Evolutionary conservation across 2,113 vertebrate species (phyloP).

Genomic region (Ptilorrhoa leucosticta): DNA sequence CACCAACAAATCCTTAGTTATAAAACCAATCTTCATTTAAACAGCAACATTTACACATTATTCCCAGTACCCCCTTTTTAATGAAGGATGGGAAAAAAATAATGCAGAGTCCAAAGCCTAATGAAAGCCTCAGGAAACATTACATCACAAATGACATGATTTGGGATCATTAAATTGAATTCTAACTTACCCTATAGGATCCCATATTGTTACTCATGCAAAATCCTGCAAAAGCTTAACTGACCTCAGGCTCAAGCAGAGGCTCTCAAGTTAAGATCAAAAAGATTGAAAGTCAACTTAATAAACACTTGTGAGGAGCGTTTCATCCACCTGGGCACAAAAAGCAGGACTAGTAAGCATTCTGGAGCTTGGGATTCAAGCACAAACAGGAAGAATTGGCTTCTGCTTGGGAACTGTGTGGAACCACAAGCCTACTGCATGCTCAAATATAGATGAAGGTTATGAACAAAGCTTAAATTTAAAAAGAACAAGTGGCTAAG

Average conservation of each 20-base stretch:
- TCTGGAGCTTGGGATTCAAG: background rate
- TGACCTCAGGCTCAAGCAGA: background rate
- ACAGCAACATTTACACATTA: background rate
- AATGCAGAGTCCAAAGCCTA: background rate
- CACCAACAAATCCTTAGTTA: background rate
- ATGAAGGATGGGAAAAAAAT: background rate
- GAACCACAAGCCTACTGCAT: background rate
- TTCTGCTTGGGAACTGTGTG: background rate
- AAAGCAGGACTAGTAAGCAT: background rate
- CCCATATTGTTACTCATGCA: background rate
- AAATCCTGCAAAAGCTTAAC: background rate
- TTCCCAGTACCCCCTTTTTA: background rate
- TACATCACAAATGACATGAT: background rate
- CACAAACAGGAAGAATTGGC: background rate
- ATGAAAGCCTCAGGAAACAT: background rate
- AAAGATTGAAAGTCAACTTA: background rate
- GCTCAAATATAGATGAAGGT: background rate
- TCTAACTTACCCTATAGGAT: background rate
- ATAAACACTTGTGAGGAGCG: background rate
- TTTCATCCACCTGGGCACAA: background rate
- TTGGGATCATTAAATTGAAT: background rate
- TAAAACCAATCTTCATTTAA: background rate
- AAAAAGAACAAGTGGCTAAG: background rate
- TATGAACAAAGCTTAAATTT: background rate
- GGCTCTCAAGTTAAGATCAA: slow-evolving; percentile 18